These are phyloP conservation scores for Eira barbara DNA, from an alignment of 2,113 vertebrate genomes.

Conservation along the genomic window DNA sequence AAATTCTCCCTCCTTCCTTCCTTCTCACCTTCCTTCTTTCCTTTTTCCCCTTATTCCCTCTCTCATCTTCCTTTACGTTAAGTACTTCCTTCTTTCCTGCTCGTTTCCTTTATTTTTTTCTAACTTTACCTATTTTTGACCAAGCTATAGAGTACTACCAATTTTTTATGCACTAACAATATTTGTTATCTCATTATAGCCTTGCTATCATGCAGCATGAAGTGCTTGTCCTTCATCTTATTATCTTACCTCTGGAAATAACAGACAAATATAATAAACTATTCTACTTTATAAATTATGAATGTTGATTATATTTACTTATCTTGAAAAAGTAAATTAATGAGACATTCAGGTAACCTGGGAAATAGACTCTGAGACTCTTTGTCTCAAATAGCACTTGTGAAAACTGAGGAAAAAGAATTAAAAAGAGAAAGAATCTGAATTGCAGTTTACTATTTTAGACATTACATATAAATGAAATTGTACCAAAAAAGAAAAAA, in stretches of 20 bases:
- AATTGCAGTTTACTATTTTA: not conserved
- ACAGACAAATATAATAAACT: not conserved
- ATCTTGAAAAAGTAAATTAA: not conserved
- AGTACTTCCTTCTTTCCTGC: not conserved
- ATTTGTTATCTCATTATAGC: not conserved
- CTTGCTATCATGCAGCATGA: not conserved
- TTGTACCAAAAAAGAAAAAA: not conserved
- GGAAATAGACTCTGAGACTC: not conserved
- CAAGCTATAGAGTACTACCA: not conserved
- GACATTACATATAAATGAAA: not conserved
- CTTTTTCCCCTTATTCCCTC: not conserved
- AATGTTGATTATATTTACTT: not conserved
- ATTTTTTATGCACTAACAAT: not conserved
- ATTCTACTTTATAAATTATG: not conserved
- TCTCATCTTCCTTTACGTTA: not conserved
- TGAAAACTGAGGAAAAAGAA: not conserved
- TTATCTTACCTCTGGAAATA: not conserved
- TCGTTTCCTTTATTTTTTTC: not conserved
- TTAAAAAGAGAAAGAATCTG: not conserved
- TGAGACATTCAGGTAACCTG: not conserved
- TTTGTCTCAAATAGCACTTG: not conserved
- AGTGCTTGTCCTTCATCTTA: not conserved
- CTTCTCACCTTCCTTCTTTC: not conserved
- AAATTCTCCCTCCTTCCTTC: not conserved
- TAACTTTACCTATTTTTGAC: not conserved